phyloP scores from a whole-genome alignment of 1,140 invertebrate genomes.

The Ips nitidus region DNA sequence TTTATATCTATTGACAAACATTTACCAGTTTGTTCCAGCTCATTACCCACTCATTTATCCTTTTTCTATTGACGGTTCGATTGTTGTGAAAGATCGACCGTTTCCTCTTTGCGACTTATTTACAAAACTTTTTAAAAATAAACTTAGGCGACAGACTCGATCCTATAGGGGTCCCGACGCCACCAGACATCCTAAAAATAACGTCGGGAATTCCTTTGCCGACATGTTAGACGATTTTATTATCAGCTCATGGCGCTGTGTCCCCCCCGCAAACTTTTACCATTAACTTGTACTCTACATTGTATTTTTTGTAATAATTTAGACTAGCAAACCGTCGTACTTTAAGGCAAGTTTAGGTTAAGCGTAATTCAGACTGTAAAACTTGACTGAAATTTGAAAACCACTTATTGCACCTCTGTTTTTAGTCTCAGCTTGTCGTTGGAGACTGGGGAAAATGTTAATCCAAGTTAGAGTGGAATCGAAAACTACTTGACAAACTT shows the following conservation, averaged over 20 bases:
- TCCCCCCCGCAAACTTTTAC: slow-evolving; percentile 20
- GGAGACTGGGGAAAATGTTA: no score
- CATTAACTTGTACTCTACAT: background rate
- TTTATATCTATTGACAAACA: no score
- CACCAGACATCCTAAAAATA: slow-evolving; percentile 5
- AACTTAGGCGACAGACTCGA: slow-evolving; percentile 12
- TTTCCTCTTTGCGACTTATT: slow-evolving; percentile 17
- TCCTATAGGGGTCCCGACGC: slow-evolving; percentile 6
- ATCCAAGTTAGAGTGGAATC: no score
- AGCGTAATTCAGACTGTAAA: no score
- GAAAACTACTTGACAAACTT: no score
- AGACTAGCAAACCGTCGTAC: no score
- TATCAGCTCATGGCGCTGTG: background rate
- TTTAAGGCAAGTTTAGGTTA: no score
- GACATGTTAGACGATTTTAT: slow-evolving; percentile 17
- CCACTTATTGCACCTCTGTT: no score
- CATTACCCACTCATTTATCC: background rate
- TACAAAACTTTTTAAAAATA: slow-evolving; percentile 25
- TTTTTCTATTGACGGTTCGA: slow-evolving; percentile 3
- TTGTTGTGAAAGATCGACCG: slow-evolving; percentile 12
- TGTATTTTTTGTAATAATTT: no score
- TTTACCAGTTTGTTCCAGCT: no score
- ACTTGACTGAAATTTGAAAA: no score
- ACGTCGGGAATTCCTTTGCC: slow-evolving; percentile 14
- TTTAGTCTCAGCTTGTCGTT: no score